These are phyloP conservation scores for Sarcophilus harrisii DNA, from an alignment of 2,797 vertebrate species.

Conservation along the genomic window DNA sequence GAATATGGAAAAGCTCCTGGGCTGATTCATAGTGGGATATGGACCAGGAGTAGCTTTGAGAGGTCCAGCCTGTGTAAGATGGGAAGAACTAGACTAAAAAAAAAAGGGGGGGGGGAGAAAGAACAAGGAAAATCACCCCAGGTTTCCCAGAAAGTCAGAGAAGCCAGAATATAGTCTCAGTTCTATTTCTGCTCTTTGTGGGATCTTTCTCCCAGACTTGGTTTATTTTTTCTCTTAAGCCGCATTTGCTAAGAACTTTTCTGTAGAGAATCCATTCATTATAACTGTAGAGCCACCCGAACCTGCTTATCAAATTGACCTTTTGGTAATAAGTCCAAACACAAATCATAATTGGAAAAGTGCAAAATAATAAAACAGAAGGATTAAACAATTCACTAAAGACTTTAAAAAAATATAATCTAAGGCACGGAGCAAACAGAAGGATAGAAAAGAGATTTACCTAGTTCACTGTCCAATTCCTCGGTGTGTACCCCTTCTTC, in stretches of 20 bases:
- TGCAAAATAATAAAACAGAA: constrained; percentile 76
- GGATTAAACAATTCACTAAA: constrained; percentile 73
- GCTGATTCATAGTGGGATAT: not conserved
- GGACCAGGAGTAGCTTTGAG: not conserved
- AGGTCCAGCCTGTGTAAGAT: not conserved
- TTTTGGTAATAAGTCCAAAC: constrained; percentile 25
- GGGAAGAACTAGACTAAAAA: not conserved
- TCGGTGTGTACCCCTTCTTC: constrained; percentile 99
- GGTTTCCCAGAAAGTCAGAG: not conserved
- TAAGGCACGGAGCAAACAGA: constrained; percentile 75
- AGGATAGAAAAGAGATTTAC: constrained; percentile 88
- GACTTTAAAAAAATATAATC: constrained; percentile 72
- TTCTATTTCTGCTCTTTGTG: not conserved
- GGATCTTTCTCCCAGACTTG: not conserved
- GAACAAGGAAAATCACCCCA: not conserved
- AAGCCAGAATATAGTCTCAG: not conserved
- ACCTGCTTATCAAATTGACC: constrained; percentile 40
- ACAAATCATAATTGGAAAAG: constrained; percentile 68
- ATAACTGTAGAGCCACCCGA: constrained; percentile 3
- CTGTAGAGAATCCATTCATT: not conserved
- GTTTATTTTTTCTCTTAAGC: not conserved
- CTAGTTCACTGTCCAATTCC: constrained; percentile 99
- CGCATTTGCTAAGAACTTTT: constrained; percentile 22
- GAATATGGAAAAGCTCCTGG: not conserved
- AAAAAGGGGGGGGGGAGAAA: not conserved